phyloP scores from a whole-genome alignment of 2,113 vertebrate species.

The Rynchops niger region DNA sequence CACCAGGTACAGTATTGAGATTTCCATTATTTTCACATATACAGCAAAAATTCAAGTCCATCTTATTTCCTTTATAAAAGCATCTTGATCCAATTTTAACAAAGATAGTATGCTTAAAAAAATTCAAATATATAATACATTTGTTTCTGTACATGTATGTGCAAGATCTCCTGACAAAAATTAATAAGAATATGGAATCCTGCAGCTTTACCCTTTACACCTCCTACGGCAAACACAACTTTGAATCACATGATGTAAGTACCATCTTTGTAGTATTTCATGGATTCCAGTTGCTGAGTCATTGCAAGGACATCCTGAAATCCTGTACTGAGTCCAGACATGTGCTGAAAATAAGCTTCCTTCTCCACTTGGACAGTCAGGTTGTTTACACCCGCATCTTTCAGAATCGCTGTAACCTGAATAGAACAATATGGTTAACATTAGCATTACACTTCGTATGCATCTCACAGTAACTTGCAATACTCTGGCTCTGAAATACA shows the following conservation, averaged over 20 bases:
- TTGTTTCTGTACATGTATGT: conserved; percentile 69
- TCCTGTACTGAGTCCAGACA: conserved; percentile 95
- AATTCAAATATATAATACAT: conserved; percentile 60
- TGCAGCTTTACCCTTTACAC: neutral
- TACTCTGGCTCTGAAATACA: neutral
- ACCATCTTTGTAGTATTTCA: conserved; percentile 92
- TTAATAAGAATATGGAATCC: conserved; percentile 13
- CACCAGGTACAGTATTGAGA: conserved; percentile 6
- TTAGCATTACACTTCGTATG: neutral
- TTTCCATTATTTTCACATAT: conserved; percentile 55
- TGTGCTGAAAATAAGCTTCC: conserved; percentile 97
- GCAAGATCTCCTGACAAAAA: conserved; percentile 54
- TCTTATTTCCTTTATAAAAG: conserved; percentile 64
- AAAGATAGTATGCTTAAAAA: conserved; percentile 53
- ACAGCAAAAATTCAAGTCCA: conserved; percentile 52
- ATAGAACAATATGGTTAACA: neutral
- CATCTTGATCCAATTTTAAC: conserved; percentile 60
- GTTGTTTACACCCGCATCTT: conserved; percentile 94
- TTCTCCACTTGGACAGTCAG: conserved; percentile 97
- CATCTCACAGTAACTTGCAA: neutral
- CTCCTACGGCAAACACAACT: neutral
- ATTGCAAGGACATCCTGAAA: conserved; percentile 94
- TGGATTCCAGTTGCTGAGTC: conserved; percentile 94
- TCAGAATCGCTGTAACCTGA: conserved; percentile 91
- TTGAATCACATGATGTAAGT: conserved; percentile 90